These are phyloP conservation scores for Papilio elwesi DNA, from an alignment of 2,888 invertebrate species.

Conservation along the genomic window DNA sequence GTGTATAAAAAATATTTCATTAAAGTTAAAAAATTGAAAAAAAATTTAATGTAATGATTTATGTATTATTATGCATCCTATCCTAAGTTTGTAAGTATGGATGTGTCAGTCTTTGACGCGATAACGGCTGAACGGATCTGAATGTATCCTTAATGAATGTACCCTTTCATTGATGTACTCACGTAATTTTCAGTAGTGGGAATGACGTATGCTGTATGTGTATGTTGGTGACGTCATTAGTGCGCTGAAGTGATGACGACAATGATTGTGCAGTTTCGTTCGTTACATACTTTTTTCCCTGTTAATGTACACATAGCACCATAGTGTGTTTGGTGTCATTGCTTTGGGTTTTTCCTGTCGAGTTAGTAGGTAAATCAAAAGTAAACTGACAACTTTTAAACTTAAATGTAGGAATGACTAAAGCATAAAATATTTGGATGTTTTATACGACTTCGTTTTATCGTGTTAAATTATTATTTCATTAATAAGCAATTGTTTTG, in stretches of 20 bases:
- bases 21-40: too few relatives aligned
- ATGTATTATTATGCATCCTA: too few relatives aligned
- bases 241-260: slow-evolving; percentile 14
- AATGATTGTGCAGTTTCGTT: slow-evolving; percentile 10
- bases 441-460: background rate
- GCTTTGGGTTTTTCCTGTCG: slow-evolving; percentile 9
- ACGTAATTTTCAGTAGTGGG: slow-evolving; percentile 3
- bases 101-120: too few relatives aligned
- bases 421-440: too few relatives aligned
- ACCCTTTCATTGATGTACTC: background rate
- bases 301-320: background rate
- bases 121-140: too few relatives aligned
- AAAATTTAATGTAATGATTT: too few relatives aligned
- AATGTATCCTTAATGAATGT: too few relatives aligned
- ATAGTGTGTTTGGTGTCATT: background rate
- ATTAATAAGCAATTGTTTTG: background rate
- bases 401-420: background rate
- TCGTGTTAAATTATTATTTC: background rate
- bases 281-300: slow-evolving; percentile 1
- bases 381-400: background rate
- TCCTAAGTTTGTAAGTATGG: too few relatives aligned
- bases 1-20: too few relatives aligned
- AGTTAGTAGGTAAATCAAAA: slow-evolving; percentile 1
- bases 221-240: slow-evolving; percentile 21
- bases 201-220: background rate